Percentiles rank a stretch among this genome's conserved stretches.
phyloP scores from a whole-genome alignment of 2,113 vertebrate species.

The Symphodus melops region DNA sequence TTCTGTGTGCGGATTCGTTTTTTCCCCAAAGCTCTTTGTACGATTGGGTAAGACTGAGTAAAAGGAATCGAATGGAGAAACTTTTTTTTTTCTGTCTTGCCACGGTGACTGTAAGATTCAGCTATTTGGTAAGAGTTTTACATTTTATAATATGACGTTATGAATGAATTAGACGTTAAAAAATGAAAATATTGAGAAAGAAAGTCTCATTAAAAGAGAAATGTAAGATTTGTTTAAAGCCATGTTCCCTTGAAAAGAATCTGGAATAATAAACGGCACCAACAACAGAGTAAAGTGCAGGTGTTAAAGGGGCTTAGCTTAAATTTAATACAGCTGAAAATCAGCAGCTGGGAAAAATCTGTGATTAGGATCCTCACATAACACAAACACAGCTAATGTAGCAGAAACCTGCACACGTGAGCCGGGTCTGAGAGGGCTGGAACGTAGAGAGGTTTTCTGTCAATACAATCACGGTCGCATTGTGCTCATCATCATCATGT shows the following conservation, averaged over 20 bases:
- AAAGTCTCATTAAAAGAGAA: not conserved
- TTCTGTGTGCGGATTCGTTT: not conserved
- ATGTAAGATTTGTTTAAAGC: not conserved
- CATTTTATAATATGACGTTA: not conserved
- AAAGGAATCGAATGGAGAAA: not conserved
- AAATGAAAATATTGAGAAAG: not conserved
- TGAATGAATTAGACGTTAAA: not conserved
- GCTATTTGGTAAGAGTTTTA: not conserved
- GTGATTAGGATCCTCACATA: too few species aligned
- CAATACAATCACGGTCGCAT: constrained; percentile 73
- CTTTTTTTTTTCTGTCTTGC: not conserved
- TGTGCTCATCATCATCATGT: constrained; percentile 58
- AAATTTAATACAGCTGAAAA: constrained; percentile 13
- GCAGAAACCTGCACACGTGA: constrained; percentile 1
- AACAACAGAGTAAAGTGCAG: constrained; percentile 47
- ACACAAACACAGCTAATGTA: constrained; percentile 4
- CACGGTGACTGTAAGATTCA: not conserved
- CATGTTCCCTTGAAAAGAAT: not conserved
- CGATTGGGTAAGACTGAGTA: not conserved
- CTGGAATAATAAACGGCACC: not conserved
- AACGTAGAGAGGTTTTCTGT: constrained; percentile 29
- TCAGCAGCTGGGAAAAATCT: not conserved
- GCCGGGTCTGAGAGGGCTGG: constrained; percentile 32
- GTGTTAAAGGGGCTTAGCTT: constrained; percentile 35
- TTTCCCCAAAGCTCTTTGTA: not conserved